phyloP scores from a whole-genome alignment of 2,113 vertebrate species.

The Phylloscopus whistleri region DNA sequence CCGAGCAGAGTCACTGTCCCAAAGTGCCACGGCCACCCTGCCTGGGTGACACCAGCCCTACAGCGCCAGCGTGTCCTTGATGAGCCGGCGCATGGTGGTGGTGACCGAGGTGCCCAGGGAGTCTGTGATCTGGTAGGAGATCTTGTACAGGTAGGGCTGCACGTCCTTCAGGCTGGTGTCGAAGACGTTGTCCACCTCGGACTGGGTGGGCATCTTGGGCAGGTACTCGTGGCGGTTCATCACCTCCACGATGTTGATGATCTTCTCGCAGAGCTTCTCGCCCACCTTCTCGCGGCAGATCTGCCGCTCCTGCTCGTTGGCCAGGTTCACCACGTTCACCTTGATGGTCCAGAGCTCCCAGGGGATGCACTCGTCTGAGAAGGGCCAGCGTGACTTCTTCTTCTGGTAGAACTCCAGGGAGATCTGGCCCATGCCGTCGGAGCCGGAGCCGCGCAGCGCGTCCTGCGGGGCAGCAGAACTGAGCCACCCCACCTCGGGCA shows the following conservation, averaged over 20 bases:
- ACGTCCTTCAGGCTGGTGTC: constrained; percentile 95
- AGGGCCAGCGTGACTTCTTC: constrained; percentile 97
- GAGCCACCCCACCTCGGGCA: neutral
- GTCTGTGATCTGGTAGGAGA: constrained; percentile 95
- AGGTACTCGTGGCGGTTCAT: constrained; percentile 97
- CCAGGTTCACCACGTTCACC: constrained; percentile 92
- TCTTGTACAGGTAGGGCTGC: constrained; percentile 97
- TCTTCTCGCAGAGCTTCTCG: constrained; percentile 95
- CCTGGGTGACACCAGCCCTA: constrained; percentile 30
- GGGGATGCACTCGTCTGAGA: constrained; percentile 94
- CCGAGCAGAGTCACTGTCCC: neutral
- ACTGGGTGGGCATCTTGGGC: constrained; percentile 99
- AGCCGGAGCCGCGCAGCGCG: constrained; percentile 85
- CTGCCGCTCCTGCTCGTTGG: constrained; percentile 95
- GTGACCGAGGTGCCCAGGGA: constrained; percentile 92
- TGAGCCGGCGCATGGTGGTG: constrained; percentile 95
- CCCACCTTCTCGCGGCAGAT: constrained; percentile 98
- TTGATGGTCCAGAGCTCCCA: constrained; percentile 99
- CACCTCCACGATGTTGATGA: constrained; percentile 96
- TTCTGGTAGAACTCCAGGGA: constrained; percentile 99
- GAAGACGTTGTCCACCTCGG: constrained; percentile 97
- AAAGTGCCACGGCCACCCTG: neutral
- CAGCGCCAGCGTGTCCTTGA: constrained; percentile 95
- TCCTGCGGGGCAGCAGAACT: constrained; percentile 71
- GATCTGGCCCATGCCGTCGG: constrained; percentile 92